Percentiles rank a stretch among this genome's conserved stretches.
phyloP scores from a whole-genome alignment of 1,140 invertebrate genomes.

The Rhizoglyphus robini region DNA sequence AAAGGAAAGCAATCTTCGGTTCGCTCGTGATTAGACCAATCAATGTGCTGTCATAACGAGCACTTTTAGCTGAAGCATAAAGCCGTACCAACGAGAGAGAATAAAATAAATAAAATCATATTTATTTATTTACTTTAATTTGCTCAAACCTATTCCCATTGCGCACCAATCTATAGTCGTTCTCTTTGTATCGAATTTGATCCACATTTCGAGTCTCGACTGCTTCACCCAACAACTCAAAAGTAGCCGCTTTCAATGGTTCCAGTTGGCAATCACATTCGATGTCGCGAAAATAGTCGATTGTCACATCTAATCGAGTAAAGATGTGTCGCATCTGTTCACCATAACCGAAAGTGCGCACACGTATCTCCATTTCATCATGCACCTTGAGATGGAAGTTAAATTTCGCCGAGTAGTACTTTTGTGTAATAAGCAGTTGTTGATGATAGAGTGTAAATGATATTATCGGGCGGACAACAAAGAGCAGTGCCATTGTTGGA shows the following conservation, averaged over 20 bases:
- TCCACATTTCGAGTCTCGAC: too few species aligned
- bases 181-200: neutral
- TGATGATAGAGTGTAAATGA: slow-evolving; percentile 73
- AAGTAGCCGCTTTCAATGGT: neutral
- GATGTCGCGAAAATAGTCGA: neutral
- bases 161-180: neutral
- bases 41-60: too few species aligned
- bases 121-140: too few species aligned
- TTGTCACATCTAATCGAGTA: neutral
- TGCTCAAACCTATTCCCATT: too few species aligned
- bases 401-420: slow-evolving; percentile 47
- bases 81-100: too few species aligned
- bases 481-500: slow-evolving; percentile 61
- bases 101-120: too few species aligned
- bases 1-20: too few species aligned
- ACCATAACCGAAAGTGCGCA: too few species aligned
- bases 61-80: too few species aligned
- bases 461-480: slow-evolving; percentile 57
- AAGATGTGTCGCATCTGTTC: slow-evolving; percentile 32
- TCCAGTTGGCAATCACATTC: neutral
- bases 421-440: slow-evolving; percentile 55
- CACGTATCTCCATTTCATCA: slow-evolving; percentile 45
- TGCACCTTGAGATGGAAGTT: slow-evolving; percentile 53
- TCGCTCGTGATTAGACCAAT: too few species aligned
- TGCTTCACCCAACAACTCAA: neutral